phyloP scores from a whole-genome alignment of 2,888 invertebrate species.

The Myopa tessellatipennis region DNA sequence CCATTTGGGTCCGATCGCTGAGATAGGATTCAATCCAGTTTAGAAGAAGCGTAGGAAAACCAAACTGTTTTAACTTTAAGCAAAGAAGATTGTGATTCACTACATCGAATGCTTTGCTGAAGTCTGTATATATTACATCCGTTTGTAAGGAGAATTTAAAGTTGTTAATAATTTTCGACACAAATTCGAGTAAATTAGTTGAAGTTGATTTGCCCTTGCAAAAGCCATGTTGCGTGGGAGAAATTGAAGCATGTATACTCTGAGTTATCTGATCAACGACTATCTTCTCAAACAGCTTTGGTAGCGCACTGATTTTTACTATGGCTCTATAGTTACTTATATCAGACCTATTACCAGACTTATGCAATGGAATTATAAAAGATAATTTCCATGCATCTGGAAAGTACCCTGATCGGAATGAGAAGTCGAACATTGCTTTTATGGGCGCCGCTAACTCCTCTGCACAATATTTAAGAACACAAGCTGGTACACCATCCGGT shows the following conservation, averaged over 20 bases:
- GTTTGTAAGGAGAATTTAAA: background rate
- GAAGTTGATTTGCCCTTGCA: constrained; percentile 6
- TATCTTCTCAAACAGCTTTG: constrained; percentile 8
- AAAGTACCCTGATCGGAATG: background rate
- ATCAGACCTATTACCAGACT: background rate
- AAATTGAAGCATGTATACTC: background rate
- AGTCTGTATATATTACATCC: constrained; percentile 20
- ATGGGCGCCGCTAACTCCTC: background rate
- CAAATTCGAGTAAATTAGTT: constrained; percentile 21
- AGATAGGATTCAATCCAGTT: constrained; percentile 13
- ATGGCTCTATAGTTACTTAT: constrained; percentile 18
- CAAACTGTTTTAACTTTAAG: background rate
- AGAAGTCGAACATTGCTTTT: background rate
- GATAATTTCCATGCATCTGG: constrained; percentile 1
- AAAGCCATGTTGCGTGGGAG: constrained; percentile 10
- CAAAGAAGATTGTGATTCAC: constrained; percentile 8
- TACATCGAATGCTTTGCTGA: constrained; percentile 13
- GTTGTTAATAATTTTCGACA: background rate
- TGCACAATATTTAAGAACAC: background rate
- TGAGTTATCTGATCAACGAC: background rate
- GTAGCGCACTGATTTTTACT: constrained; percentile 9
- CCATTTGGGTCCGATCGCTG: background rate
- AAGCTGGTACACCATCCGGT: constrained; percentile 7
- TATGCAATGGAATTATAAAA: constrained; percentile 8
- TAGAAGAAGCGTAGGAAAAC: background rate